Evolutionary conservation across 2,113 vertebrate genomes (phyloP).

Genomic region (Seriola quinqueradiata): DNA sequence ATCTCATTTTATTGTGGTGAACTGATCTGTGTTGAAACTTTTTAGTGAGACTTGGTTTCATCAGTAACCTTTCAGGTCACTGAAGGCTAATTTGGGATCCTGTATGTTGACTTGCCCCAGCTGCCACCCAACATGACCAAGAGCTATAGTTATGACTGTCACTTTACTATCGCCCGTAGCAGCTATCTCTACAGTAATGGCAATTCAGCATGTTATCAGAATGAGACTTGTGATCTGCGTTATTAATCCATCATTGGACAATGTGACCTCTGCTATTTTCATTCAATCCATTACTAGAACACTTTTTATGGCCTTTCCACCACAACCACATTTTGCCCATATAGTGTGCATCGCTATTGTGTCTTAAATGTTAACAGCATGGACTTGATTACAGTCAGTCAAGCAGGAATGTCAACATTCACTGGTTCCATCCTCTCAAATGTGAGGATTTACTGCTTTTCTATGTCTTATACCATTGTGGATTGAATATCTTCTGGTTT

Average conservation of each 20-base stretch:
- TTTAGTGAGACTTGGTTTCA: constrained; percentile 55
- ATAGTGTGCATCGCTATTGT: neutral
- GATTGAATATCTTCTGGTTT: neutral
- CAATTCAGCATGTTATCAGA: constrained; percentile 37
- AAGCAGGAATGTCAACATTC: neutral
- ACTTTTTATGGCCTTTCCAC: constrained; percentile 1
- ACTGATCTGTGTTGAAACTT: constrained; percentile 34
- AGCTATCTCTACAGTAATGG: constrained; percentile 28
- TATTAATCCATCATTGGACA: constrained; percentile 37
- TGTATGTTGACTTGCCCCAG: constrained; percentile 53
- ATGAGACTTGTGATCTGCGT: constrained; percentile 51
- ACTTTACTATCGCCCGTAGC: constrained; percentile 51
- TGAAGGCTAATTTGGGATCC: constrained; percentile 75
- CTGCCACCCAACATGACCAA: constrained; percentile 39
- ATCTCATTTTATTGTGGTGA: constrained; percentile 52
- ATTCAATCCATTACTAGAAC: constrained; percentile 17
- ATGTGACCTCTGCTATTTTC: constrained; percentile 32
- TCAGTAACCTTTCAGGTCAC: constrained; percentile 65
- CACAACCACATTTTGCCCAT: neutral
- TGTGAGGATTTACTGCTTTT: too few species aligned
- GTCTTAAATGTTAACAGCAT: neutral
- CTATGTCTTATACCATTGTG: neutral
- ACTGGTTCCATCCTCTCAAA: neutral
- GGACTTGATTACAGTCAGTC: neutral
- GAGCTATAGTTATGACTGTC: constrained; percentile 38